These are phyloP conservation scores for Theristicus caerulescens DNA, from an alignment of 2,113 vertebrate genomes.

Conservation along the genomic window DNA sequence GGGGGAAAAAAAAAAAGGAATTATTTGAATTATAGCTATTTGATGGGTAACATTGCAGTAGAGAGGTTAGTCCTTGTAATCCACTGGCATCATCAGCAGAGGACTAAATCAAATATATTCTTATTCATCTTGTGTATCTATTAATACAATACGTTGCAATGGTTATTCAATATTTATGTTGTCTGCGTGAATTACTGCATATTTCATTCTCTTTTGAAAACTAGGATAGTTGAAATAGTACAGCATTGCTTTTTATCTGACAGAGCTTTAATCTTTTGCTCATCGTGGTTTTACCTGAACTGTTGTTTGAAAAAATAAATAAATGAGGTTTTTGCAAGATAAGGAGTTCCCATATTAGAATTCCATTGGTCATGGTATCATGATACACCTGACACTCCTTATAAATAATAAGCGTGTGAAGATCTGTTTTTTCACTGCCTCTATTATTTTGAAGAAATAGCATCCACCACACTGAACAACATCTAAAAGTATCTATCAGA, in stretches of 20 bases:
- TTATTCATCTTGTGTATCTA: slow-evolving; percentile 31
- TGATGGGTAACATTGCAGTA: background rate
- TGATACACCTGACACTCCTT: background rate
- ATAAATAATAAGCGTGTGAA: background rate
- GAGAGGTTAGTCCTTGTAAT: slow-evolving; percentile 41
- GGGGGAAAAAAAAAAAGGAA: accelerated
- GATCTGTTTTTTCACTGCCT: background rate
- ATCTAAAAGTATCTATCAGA: background rate
- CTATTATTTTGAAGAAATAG: background rate
- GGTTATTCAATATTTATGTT: slow-evolving; percentile 52
- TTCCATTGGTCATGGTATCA: background rate
- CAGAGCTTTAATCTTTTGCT: slow-evolving; percentile 46
- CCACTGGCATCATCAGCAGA: background rate
- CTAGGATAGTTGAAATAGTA: slow-evolving; percentile 36
- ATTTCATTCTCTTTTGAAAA: slow-evolving; percentile 50
- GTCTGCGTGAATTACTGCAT: slow-evolving; percentile 12
- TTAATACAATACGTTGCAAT: slow-evolving; percentile 44
- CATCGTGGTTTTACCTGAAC: background rate
- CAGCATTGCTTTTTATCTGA: slow-evolving; percentile 23
- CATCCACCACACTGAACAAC: background rate
- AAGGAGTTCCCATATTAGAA: background rate
- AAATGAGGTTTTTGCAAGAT: background rate
- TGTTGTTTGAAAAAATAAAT: background rate
- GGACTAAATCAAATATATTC: slow-evolving; percentile 23
- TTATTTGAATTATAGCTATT: background rate